Evolutionary conservation across 1,140 invertebrate species (phyloP).

Genomic region (Pygmarrhopalites habei): DNA sequence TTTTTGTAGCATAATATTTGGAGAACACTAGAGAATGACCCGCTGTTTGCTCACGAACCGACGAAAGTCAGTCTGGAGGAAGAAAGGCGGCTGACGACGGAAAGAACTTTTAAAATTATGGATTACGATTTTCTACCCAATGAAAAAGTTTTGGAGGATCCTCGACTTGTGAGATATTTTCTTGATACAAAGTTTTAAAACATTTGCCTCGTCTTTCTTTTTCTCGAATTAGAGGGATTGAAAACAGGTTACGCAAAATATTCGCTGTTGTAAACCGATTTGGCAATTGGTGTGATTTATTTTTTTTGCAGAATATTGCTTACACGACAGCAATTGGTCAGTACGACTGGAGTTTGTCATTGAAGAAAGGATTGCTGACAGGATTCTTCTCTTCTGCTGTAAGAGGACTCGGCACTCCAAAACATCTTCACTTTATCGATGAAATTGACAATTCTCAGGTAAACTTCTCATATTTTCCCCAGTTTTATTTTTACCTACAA

Average conservation of each 20-base stretch:
- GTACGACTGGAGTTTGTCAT: conserved; percentile 55
- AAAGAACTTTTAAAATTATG: conserved; percentile 14
- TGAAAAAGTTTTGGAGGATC: conserved; percentile 16
- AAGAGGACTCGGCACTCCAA: conserved; percentile 52
- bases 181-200: conserved; percentile 4
- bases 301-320: conserved; percentile 34
- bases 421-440: too few relatives aligned
- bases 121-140: conserved; percentile 28
- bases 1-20: conserved; percentile 33
- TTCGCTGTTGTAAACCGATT: too few relatives aligned
- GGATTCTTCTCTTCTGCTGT: conserved; percentile 54
- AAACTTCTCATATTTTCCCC: too few relatives aligned
- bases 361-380: conserved; percentile 45
- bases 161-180: conserved; percentile 17
- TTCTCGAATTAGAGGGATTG: too few relatives aligned
- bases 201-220: too few relatives aligned
- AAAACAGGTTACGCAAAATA: too few relatives aligned
- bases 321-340: conserved; percentile 50
- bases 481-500: too few relatives aligned
- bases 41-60: conserved; percentile 28
- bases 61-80: conserved; percentile 20
- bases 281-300: too few relatives aligned
- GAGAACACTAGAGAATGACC: conserved; percentile 30
- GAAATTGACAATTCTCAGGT: too few relatives aligned
- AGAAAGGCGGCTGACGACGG: conserved; percentile 8